phyloP scores from a whole-genome alignment of 2,888 invertebrate genomes.

The Cephalotes varians region DNA sequence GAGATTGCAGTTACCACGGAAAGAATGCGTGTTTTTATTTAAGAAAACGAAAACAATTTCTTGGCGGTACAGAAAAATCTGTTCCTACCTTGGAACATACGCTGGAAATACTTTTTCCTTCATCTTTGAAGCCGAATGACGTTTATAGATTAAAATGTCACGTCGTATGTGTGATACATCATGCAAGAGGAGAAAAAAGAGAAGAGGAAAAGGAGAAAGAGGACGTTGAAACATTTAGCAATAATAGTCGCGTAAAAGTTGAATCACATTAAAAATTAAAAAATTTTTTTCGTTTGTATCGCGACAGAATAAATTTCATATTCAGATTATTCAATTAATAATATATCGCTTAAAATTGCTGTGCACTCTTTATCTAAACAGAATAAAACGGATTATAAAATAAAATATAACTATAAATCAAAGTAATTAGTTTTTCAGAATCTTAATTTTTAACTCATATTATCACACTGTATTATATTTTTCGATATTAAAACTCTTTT shows the following conservation, averaged over 20 bases:
- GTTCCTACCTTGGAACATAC: not conserved
- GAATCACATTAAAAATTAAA: not conserved
- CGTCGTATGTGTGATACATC: slow-evolving; percentile 4
- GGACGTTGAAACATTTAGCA: slow-evolving; percentile 2
- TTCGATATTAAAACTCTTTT: not conserved
- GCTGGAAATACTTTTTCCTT: slow-evolving; percentile 1
- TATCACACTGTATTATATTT: not conserved
- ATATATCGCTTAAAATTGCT: not conserved
- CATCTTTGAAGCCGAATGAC: slow-evolving; percentile 4
- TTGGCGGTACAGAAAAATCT: slow-evolving; percentile 33
- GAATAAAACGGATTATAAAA: not conserved
- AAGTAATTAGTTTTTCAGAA: not conserved
- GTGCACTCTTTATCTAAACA: not conserved
- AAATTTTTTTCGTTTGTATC: not conserved
- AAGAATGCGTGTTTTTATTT: slow-evolving; percentile 39
- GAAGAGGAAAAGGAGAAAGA: not conserved
- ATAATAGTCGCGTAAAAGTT: slow-evolving; percentile 8
- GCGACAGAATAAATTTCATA: not conserved
- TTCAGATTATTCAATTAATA: not conserved
- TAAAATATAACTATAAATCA: not conserved
- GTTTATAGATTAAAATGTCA: slow-evolving; percentile 46
- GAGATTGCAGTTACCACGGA: slow-evolving; percentile 44
- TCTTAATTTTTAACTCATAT: not conserved
- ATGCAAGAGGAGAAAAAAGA: not conserved
- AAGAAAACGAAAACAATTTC: slow-evolving; percentile 52